These are phyloP conservation scores for Calcarius ornatus DNA, from an alignment of 2,113 vertebrate genomes.

Conservation along the genomic window DNA sequence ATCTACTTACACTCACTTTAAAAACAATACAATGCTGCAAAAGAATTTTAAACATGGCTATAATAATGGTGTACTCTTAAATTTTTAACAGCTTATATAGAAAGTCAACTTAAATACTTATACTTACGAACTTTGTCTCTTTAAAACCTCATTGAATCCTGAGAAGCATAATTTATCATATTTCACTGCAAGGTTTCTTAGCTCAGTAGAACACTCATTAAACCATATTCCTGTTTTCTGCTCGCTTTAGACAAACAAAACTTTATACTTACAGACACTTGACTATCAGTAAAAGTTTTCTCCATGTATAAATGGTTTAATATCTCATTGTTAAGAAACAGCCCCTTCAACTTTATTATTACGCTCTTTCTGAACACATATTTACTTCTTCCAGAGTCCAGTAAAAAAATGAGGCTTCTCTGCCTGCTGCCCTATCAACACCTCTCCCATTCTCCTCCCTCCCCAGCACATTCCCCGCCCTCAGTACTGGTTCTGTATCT, in stretches of 20 bases:
- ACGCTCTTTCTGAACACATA: conserved; percentile 28
- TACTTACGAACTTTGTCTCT: conserved; percentile 55
- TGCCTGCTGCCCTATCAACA: conserved; percentile 36
- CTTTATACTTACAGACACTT: conserved; percentile 72
- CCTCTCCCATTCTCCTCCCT: conserved; percentile 58
- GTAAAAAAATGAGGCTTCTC: conserved; percentile 48
- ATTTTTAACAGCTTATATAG: neutral
- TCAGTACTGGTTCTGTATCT: conserved; percentile 40
- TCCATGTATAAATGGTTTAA: conserved; percentile 80
- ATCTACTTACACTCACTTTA: neutral
- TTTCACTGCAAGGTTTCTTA: conserved; percentile 45
- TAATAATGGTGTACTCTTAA: neutral
- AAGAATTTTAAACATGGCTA: neutral
- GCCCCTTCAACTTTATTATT: neutral
- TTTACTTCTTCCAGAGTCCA: conserved; percentile 59
- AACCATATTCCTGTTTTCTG: conserved; percentile 27
- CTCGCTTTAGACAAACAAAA: conserved; percentile 56
- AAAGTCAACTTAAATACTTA: conserved; percentile 50
- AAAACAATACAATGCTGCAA: neutral
- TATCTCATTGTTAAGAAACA: conserved; percentile 60
- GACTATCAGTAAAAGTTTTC: conserved; percentile 81
- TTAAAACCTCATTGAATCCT: conserved; percentile 57
- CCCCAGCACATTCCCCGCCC: conserved; percentile 61
- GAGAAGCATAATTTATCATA: conserved; percentile 45
- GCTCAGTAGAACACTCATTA: conserved; percentile 5